Evolutionary conservation across 1,140 invertebrate genomes (phyloP), one percentile per base, ranked within the genome.

Genomic region (Gonioctena quinquepunctata): DNA sequence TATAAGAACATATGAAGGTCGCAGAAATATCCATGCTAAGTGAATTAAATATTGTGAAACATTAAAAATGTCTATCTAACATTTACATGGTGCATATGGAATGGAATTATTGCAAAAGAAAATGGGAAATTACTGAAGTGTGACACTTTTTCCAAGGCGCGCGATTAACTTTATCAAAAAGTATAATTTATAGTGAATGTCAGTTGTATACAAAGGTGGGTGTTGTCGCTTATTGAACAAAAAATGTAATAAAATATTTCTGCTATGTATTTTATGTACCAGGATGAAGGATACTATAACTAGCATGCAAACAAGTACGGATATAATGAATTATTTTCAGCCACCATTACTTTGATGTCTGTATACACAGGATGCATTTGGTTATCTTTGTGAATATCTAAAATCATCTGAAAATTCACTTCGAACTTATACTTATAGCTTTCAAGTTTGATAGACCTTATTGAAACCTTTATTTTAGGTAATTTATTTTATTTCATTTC

Each of bases 121-220:
- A 60, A 26, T 60, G 11, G 25, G 5, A 59, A 54, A 26, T 28
- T 60, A 60, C 21, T 27, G 57, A 27, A 60, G 22, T 60, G 57
- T 60, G 57, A 60, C 57, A 60, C 57, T 26, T 60, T 60, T 25
- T 60, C 18, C 21, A 60, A 60, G 22, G 57, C 8, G 25, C n/a
- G 57, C 5, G 6, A 54, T 22, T 13, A 13, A 54, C 3, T 54
- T 54, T 54, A 54, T 54, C 50, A 54, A 54, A 54, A 54, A 54
- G 18, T 54, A 18, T 54, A 7, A 54, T 54, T 54, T 54, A 54
- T 54, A 18, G 52, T 54, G 0, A 23, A 54, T 18, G 52, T 21
- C 11, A 2, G 0, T 54, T 54, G 19, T 61, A 23, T 60, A 26
- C 8, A 60, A 42, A 8, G 1, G 33, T 11, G 33, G 13, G 33